phyloP scores from a whole-genome alignment of 2,113 vertebrate genomes.

The Odocoileus virginianus region DNA sequence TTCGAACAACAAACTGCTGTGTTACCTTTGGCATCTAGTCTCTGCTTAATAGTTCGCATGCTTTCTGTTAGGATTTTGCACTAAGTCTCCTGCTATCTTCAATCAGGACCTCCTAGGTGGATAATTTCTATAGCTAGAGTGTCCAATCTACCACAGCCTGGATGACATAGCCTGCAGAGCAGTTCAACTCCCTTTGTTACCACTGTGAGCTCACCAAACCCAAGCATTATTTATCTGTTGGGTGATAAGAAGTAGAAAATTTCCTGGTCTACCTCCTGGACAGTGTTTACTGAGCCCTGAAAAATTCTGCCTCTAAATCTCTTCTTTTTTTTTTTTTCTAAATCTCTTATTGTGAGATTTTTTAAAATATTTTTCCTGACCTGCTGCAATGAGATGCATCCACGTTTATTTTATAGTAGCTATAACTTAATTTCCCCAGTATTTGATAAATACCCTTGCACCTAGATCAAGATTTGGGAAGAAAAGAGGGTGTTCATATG shows the following conservation, averaged over 20 bases:
- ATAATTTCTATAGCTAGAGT: background rate
- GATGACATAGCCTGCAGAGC: background rate
- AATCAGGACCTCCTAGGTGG: background rate
- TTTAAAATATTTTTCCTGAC: background rate
- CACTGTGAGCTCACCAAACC: background rate
- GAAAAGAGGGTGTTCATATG: background rate
- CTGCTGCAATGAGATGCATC: background rate
- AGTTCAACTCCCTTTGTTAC: background rate
- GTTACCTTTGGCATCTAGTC: background rate
- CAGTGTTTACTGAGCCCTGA: background rate
- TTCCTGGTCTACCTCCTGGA: background rate
- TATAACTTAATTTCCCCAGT: background rate
- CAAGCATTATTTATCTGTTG: background rate
- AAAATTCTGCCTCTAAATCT: slow-evolving; percentile 3
- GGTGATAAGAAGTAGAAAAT: background rate
- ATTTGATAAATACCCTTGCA: background rate
- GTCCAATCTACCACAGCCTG: background rate
- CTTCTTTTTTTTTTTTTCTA: background rate
- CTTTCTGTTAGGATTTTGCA: background rate
- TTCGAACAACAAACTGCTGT: background rate
- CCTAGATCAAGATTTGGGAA: background rate
- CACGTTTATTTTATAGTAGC: background rate
- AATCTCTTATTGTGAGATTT: background rate
- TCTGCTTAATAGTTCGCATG: background rate
- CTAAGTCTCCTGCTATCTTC: background rate